Base-by-base conservation (phyloP, 2,113 vertebrate species). In the Grammomys surdaster region DNA sequence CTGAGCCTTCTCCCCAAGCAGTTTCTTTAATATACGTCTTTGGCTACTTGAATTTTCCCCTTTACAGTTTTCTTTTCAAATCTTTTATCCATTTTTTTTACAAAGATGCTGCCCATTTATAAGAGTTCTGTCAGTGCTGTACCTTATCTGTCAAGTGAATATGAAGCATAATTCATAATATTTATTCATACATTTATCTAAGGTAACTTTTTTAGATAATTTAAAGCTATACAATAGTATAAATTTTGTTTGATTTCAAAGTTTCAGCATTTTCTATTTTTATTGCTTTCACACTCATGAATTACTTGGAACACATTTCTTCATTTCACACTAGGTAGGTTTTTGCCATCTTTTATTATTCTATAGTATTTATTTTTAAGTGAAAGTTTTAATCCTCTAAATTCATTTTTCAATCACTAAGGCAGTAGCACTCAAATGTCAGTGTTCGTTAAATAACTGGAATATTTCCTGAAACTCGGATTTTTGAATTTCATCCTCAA, bases 321-420 rank as follows among this genome's bases (percentile, higher is more conserved):
- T 88, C 92, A 94, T 88, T 90, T 95, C 87, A 90, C 33, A 95
- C 69, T 72, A 51, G 40, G 46, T 91, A 56, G 82, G 12, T 31
- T 82, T 86, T 33, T 67, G 36, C 58, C 51, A 5, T 60, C 28
- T 93, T 94, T 73, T 63, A 54, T 70, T 88, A 76, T 89, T 80
- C 19, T 88, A 31, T 48, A 63, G 2, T 85, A 80, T 60, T 77
- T 69, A 58, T 88, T 82, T 77, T 90, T 78, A 51, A 80, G 86
- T 48, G 3, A 43, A 72, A 46, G 20, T 24, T 75, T 91, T 88
- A 90, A 96, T 88, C 82, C 17, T 80, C 70, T 85, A 22, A 88
- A 46, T 88, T 89, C 16, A 80, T 88, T 90, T 92, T 60, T 56
- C 22, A 89, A 72, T 10, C 19, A 80, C 24, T n/a, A 77, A 90